phyloP scores from a whole-genome alignment of 2,113 vertebrate genomes.

The Gila orcuttii region DNA sequence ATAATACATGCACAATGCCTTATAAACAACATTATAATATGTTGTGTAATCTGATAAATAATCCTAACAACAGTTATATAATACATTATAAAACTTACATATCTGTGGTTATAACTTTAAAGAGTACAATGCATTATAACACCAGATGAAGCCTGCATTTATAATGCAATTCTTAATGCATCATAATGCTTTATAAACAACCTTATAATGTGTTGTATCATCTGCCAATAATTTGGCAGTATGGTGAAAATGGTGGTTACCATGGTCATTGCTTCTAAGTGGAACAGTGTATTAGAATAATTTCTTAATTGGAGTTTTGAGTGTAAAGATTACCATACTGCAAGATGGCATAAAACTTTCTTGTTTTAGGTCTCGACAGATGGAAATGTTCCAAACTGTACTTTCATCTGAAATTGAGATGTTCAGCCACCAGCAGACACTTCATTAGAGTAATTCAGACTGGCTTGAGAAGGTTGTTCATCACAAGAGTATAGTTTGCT shows the following conservation, averaged over 20 bases:
- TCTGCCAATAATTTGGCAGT: neutral
- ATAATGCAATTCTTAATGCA: too few species aligned
- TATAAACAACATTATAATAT: too few species aligned
- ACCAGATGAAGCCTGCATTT: too few species aligned
- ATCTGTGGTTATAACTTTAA: too few species aligned
- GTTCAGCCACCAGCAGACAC: conserved; percentile 15
- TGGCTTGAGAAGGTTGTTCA: conserved; percentile 1
- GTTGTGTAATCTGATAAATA: too few species aligned
- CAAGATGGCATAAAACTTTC: conserved; percentile 12
- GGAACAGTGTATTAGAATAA: neutral
- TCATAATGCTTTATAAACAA: too few species aligned
- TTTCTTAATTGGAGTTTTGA: neutral
- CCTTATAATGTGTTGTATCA: too few species aligned
- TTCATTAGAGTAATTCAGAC: conserved; percentile 33
- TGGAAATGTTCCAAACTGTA: neutral
- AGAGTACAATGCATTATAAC: too few species aligned
- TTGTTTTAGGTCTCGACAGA: neutral
- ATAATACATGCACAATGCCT: too few species aligned
- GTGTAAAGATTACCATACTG: neutral
- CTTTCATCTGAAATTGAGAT: neutral
- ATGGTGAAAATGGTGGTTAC: too few species aligned
- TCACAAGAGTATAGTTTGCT: neutral
- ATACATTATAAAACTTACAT: too few species aligned
- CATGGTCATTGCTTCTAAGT: neutral
- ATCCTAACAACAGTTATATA: too few species aligned